Evolutionary conservation across 1,140 invertebrate genomes (phyloP).

Genomic region (Centruroides sculpturatus): DNA sequence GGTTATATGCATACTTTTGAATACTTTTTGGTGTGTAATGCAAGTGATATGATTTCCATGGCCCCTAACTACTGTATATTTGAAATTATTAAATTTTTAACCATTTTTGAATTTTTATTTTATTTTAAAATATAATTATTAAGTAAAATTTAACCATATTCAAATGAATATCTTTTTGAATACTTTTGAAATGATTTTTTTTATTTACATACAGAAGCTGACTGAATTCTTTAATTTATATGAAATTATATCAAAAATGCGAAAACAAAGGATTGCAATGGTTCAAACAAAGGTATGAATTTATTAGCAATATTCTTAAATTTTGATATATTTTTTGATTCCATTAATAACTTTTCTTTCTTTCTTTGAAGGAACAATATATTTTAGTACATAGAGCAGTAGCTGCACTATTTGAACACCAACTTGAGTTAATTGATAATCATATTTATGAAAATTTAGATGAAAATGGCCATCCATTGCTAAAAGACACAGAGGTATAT

Average conservation of each 20-base stretch:
- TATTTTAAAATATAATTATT: too few relatives aligned
- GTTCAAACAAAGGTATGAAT: slow-evolving; percentile 36
- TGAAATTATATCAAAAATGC: slow-evolving; percentile 39
- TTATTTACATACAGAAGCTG: slow-evolving; percentile 32
- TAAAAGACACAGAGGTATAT: background rate
- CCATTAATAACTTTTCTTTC: background rate
- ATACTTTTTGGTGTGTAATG: too few relatives aligned
- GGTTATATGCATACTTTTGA: too few relatives aligned
- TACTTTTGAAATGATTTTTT: slow-evolving; percentile 1
- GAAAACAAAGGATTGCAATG: slow-evolving; percentile 44
- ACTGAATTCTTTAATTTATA: slow-evolving; percentile 39
- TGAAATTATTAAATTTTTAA: too few relatives aligned
- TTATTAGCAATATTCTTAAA: background rate
- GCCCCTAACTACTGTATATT: too few relatives aligned
- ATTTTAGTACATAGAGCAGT: slow-evolving; percentile 38
- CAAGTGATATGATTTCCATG: too few relatives aligned
- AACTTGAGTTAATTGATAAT: slow-evolving; percentile 39
- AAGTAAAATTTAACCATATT: too few relatives aligned
- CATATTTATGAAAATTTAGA: slow-evolving; percentile 43
- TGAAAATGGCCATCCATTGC: slow-evolving; percentile 21
- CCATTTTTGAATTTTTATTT: too few relatives aligned
- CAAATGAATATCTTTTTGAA: too few relatives aligned
- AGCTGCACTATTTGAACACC: slow-evolving; percentile 37
- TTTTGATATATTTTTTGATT: background rate
- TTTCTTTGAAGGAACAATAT: slow-evolving; percentile 33